Conservation (phyloP, 2,888 invertebrate species). For the Andrena hattorfiana region DNA sequence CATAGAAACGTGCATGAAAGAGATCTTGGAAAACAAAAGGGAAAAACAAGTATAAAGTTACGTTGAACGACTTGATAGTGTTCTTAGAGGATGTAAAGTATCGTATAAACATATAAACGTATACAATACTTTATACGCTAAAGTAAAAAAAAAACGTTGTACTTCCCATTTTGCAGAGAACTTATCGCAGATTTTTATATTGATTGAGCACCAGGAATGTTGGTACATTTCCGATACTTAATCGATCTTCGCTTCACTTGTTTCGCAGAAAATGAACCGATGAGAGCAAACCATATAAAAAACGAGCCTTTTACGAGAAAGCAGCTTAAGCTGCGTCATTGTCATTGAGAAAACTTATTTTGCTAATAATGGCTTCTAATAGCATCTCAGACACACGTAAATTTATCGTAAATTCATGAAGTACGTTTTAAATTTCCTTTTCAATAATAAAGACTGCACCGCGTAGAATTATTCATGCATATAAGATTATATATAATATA, state of each 20-base stretch:
- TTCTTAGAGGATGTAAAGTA: constrained; percentile 54
- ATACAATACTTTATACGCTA: constrained; percentile 50
- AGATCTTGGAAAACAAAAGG: constrained; percentile 19
- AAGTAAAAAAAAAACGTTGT: constrained; percentile 20
- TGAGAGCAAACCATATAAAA: constrained; percentile 31
- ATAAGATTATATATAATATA: background rate
- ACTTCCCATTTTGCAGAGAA: constrained; percentile 41
- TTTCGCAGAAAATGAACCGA: constrained; percentile 48
- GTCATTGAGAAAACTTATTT: constrained; percentile 47
- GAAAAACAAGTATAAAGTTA: constrained; percentile 26
- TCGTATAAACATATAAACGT: constrained; percentile 47
- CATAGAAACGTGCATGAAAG: constrained; percentile 60
- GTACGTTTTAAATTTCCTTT: constrained; percentile 51
- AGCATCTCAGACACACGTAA: constrained; percentile 39
- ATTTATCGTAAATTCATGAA: constrained; percentile 49
- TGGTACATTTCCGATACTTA: constrained; percentile 69
- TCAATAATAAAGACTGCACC: constrained; percentile 68
- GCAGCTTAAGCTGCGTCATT: constrained; percentile 40
- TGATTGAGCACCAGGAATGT: constrained; percentile 61
- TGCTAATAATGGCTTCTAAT: constrained; percentile 48
- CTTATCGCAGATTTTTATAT: constrained; percentile 51
- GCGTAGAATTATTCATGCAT: constrained; percentile 30
- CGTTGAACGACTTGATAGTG: constrained; percentile 49
- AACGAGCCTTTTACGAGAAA: constrained; percentile 19
- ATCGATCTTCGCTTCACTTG: constrained; percentile 59